A percentile compares a stretch with the other conserved stretches of the same genome.
These are phyloP conservation scores for Plutomurus gul DNA, from an alignment of 1,140 invertebrate genomes.

Conservation along the genomic window DNA sequence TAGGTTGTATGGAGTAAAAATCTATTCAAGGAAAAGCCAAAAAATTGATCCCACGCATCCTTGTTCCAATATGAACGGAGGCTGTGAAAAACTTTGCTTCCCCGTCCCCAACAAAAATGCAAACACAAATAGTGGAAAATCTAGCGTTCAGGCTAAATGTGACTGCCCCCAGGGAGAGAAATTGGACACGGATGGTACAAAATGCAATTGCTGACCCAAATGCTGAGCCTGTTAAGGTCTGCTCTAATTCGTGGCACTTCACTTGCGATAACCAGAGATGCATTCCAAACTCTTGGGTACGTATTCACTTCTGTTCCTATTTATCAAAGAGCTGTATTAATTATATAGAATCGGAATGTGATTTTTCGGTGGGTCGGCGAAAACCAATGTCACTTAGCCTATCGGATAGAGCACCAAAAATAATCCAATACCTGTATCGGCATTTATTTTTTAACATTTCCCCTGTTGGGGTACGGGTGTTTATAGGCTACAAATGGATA, in stretches of 20 bases:
- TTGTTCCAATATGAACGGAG: constrained; percentile 80
- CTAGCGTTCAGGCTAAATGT: constrained; percentile 70
- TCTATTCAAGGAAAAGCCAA: constrained; percentile 81
- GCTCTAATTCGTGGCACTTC: constrained; percentile 90
- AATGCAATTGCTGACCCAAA: constrained; percentile 81
- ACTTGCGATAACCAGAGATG: constrained; percentile 90
- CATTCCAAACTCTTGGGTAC: constrained; percentile 85
- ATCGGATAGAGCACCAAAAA: no score
- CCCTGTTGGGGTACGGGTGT: no score
- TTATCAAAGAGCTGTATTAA: background rate
- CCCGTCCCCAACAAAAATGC: constrained; percentile 66
- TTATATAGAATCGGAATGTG: no score
- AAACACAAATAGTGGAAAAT: background rate
- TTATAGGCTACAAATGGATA: no score
- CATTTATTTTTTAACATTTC: no score
- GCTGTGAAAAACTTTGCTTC: constrained; percentile 94
- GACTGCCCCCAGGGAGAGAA: constrained; percentile 95
- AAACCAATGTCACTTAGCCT: no score
- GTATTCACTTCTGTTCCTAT: no score
- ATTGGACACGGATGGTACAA: constrained; percentile 70
- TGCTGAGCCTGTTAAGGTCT: constrained; percentile 81
- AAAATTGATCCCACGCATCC: constrained; percentile 75
- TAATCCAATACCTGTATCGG: no score
- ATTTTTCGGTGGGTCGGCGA: no score
- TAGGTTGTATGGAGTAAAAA: constrained; percentile 87